A percentile compares a stretch with the other conserved stretches of the same genome.
Conservation (phyloP, 1,140 invertebrate species). For the Hypsibius dujardini region DNA sequence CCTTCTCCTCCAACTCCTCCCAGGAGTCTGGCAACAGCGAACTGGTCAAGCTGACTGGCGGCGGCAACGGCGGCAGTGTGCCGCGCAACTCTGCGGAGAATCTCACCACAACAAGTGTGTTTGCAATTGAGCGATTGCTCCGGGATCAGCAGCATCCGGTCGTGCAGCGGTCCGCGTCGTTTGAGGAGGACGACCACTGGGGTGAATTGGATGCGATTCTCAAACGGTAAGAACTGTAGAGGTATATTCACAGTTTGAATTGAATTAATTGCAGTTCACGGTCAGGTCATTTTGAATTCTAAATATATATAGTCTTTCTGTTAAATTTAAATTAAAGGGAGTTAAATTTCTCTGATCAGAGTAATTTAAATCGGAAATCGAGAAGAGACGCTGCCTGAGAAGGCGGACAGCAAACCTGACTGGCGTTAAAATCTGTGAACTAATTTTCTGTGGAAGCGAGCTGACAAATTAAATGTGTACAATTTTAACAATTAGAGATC, state of each 20-base stretch:
- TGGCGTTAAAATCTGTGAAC: too few species aligned
- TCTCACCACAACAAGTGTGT: not conserved
- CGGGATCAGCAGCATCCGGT: not conserved
- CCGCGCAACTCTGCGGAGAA: not conserved
- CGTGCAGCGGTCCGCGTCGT: not conserved
- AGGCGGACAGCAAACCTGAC: too few species aligned
- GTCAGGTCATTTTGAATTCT: not conserved
- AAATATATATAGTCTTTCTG: too few species aligned
- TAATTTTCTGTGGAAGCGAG: not conserved
- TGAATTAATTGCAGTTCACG: not conserved
- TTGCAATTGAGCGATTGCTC: constrained; percentile 7
- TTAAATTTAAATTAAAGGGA: not conserved
- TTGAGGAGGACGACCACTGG: not conserved
- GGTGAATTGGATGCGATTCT: not conserved
- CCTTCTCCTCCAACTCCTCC: not conserved
- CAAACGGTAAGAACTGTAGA: not conserved
- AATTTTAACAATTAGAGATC: not conserved
- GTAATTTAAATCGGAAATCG: not conserved
- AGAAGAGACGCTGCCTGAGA: too few species aligned
- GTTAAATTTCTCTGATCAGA: not conserved
- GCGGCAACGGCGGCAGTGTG: not conserved
- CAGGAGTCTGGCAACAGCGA: not conserved
- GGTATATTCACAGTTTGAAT: not conserved
- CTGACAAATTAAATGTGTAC: not conserved
- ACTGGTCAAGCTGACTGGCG: not conserved